phyloP scores from a whole-genome alignment of 2,113 vertebrate species.

The Pterocles gutturalis region DNA sequence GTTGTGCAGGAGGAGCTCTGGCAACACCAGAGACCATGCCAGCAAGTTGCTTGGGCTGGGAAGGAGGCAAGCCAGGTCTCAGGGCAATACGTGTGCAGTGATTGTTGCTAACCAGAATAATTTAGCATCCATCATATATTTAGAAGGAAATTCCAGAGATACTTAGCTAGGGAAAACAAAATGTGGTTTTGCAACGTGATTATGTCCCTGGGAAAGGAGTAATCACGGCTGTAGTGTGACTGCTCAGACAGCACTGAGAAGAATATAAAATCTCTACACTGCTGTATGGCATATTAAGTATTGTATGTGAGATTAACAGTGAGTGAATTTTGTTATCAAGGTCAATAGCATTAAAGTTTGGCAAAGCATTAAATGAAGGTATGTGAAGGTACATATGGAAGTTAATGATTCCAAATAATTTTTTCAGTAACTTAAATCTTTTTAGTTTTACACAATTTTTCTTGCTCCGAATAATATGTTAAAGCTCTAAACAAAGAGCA shows the following conservation, averaged over 20 bases:
- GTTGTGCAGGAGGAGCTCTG: not conserved
- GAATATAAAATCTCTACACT: not conserved
- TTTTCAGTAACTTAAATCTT: not conserved
- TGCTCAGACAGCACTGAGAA: not conserved
- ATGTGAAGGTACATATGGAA: not conserved
- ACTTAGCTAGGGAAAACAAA: not conserved
- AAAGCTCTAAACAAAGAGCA: not conserved
- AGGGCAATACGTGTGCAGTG: accelerated
- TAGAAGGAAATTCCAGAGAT: not conserved
- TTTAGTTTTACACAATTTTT: not conserved
- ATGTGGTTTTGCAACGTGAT: not conserved
- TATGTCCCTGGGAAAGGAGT: not conserved
- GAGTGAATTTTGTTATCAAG: not conserved
- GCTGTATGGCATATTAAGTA: not conserved
- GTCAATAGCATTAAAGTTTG: not conserved
- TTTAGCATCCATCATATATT: not conserved
- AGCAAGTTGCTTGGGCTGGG: not conserved
- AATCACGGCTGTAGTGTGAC: not conserved
- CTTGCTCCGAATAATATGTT: not conserved
- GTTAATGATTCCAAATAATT: not conserved
- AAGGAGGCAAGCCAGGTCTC: not conserved
- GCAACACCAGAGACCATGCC: accelerated
- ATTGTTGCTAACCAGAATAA: not conserved
- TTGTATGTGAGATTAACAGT: not conserved
- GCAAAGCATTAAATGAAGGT: not conserved